These are phyloP conservation scores for Branchinecta lynchi DNA, from an alignment of 1,140 invertebrate genomes.

Conservation along the genomic window DNA sequence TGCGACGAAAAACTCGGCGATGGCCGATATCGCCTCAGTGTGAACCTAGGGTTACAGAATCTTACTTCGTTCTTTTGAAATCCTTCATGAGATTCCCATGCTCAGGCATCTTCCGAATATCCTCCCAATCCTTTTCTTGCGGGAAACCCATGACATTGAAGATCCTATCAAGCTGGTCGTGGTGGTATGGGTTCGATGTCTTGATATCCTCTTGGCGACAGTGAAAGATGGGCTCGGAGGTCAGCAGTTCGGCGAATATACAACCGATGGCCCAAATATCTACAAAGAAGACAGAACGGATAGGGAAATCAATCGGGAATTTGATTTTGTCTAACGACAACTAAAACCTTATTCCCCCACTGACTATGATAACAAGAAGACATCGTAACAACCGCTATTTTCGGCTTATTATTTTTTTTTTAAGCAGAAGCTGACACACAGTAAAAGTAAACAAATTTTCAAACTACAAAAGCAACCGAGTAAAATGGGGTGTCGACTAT, in stretches of 20 bases:
- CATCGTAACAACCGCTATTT: no score
- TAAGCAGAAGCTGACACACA: no score
- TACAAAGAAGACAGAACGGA: constrained; percentile 31
- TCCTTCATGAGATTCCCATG: constrained; percentile 90
- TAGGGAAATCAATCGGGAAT: no score
- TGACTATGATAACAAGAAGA: no score
- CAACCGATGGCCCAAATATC: constrained; percentile 99
- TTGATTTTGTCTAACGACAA: no score
- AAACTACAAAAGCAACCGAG: no score
- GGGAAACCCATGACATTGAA: constrained; percentile 99
- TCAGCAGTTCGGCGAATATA: constrained; percentile 93
- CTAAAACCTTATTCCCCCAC: no score
- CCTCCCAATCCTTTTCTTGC: constrained; percentile 97
- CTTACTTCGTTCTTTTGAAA: constrained; percentile 87
- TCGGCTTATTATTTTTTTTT: no score
- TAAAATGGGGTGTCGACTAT: no score
- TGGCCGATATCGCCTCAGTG: no score
- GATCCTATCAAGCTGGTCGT: constrained; percentile 97
- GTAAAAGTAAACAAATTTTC: no score
- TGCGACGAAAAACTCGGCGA: no score
- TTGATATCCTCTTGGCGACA: constrained; percentile 99
- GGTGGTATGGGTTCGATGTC: constrained; percentile 98
- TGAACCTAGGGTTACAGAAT: constrained; percentile 21
- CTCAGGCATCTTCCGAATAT: constrained; percentile 99
- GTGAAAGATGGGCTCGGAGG: constrained; percentile 98